Base-by-base conservation (phyloP, 2,888 invertebrate species). In the Drosophila acutilabella region DNA sequence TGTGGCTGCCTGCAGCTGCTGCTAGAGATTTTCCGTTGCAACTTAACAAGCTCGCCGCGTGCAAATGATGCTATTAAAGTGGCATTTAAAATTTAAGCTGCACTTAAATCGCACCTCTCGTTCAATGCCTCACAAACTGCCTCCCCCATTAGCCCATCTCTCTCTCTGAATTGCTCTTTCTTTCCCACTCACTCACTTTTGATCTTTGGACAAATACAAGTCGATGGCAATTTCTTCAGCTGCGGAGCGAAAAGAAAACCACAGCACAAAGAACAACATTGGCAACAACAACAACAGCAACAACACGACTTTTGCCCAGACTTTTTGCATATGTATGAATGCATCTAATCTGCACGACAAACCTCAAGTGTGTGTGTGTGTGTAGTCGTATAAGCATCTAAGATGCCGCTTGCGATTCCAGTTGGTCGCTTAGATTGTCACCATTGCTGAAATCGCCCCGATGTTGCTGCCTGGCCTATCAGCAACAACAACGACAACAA, bases 1-100 rank as follows among this genome's bases (percentile, higher is more conserved):
- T 44, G 20, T n/a, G 51, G 26, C 40, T 48, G 26, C 36, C 40
- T 18, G 59, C 64, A 59, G 44, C 59, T 47, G 33, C 38, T 47
- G 33, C 54, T 11, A 65, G 64, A 62, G 47, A 56, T 52, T 65
- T 47, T 50, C 65, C 68, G 67, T 65, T 57, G 52, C 47, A 70
- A 66, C 57, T 69, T 86, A 89, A 89, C 88, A 89, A 87, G 80
- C 78, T 67, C 45, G 74, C 88, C 85, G 90, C 89, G 90, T 90
- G 90, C 90, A 90, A 90, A 90, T 90, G 89, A 89, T 89, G 91
- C 91, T 82, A 89, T 90, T 90, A 89, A 89, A 90, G 84, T 89
- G 89, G 86, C 90, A 86, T 90, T 90, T 90, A 89, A 89, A 90
- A 90, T 88, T 88, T 89, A 85, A 90, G 87, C 78, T 87, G 72